Percentiles rank a stretch among this genome's conserved stretches.
Conservation (phyloP, 1,140 invertebrate genomes). For the Nylanderia fulva region DNA sequence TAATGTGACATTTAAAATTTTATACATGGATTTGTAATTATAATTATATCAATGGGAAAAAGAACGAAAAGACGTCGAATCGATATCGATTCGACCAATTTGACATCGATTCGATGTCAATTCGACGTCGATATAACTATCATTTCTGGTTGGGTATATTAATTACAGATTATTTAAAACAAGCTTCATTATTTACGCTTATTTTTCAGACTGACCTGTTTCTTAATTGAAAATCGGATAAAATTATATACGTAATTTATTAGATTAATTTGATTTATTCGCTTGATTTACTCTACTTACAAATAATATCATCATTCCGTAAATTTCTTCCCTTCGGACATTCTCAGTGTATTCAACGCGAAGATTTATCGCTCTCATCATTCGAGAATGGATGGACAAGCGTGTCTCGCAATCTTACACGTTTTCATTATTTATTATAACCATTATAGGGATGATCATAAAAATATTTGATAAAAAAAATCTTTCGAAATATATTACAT, state of each 20-base stretch:
- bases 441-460: neutral
- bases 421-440: neutral
- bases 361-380: conserved; percentile 12
- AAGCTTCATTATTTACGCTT: neutral
- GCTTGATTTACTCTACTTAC: neutral
- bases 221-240: conserved; percentile 4
- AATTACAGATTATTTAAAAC: neutral
- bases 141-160: too few species aligned
- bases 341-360: neutral
- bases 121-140: too few species aligned
- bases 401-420: neutral
- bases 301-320: conserved; percentile 8
- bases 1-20: too few species aligned
- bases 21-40: neutral
- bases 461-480: neutral
- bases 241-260: conserved; percentile 13
- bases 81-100: too few species aligned
- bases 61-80: too few species aligned
- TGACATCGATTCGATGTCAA: too few species aligned
- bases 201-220: neutral
- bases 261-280: conserved; percentile 18
- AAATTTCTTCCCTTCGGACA: neutral
- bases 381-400: neutral
- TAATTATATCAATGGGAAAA: neutral
- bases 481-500: too few species aligned